Evolutionary conservation across 2,888 invertebrate species (phyloP), one percentile per base, ranked within the genome.

Genomic region (Aleiodes leptofemur): DNA sequence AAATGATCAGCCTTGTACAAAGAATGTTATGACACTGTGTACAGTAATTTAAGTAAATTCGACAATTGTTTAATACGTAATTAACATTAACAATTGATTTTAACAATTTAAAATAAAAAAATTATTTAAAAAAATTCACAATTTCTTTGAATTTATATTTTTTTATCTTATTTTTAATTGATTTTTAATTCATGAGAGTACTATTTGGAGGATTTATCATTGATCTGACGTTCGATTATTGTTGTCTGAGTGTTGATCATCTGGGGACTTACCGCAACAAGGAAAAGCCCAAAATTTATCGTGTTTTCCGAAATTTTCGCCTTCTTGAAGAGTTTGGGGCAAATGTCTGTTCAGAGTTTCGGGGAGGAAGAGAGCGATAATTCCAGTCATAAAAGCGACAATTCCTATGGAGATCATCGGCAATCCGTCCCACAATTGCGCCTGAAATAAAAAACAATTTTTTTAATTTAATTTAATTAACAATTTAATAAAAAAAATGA

Each of bases 261-360:
- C 34, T 5, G 68, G 61, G 16, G 68, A 23, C 53, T 81, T 84
- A 7, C 82, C 73, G 16, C 81, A 81, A 13, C 82, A 83, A 38
- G 96, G 96, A 79, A 94, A 93, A 77, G 95, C 95, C 93, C 95
- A 95, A 85, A 96, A 95, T 77, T 90, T 92, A 88, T 96, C 96
- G 69, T 94, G 92, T 72, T 92, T 92, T 0, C 96, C 96, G 82
- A 97, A 97, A 80, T 95, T 92, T 90, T 97, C 96, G 8, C 96
- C 97, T 86, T 97, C 96, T 74, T 93, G 93, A 3, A 97, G 90
- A 0, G 96, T 96, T 87, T 96, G 96, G 0, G 97, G 97, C 88
- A 97, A 91, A 83, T 96, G 95, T 38, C 94, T 94, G 84, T 95
- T 95, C 83, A 96, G 92, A 0, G 97, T 97, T 90, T 97, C 97